A percentile compares a stretch with the other conserved stretches of the same genome.
Evolutionary conservation across 53 echinoderm and acorn worm genomes (phyloP).

Genomic region (Luidia sarsii): DNA sequence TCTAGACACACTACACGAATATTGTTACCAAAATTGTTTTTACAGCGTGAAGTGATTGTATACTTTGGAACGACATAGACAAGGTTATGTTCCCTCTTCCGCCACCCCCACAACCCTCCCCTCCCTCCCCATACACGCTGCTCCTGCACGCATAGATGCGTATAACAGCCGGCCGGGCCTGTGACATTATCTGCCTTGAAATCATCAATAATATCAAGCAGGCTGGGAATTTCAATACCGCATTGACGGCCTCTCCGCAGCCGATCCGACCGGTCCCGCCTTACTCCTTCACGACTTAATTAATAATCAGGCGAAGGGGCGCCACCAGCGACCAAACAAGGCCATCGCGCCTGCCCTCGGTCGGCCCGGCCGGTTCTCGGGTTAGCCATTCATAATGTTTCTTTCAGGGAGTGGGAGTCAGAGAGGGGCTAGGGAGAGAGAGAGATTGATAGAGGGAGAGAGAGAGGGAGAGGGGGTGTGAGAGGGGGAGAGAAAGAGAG

Average conservation of each 20-base stretch:
- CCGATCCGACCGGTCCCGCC: not conserved
- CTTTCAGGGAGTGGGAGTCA: no score
- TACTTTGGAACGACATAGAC: slow-evolving; percentile 11
- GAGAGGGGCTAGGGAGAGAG: no score
- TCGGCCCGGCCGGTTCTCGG: slow-evolving; percentile 40
- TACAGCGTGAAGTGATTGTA: slow-evolving; percentile 46
- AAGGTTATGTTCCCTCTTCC: no score
- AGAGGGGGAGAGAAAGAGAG: no score
- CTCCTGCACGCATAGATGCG: not conserved
- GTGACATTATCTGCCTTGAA: not conserved
- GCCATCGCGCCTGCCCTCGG: slow-evolving; percentile 22
- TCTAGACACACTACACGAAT: slow-evolving; percentile 58
- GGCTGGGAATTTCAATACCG: not conserved
- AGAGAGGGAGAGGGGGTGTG: no score
- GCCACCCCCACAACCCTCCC: no score
- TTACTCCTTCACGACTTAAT: not conserved
- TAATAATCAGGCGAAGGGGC: not conserved
- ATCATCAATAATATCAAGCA: not conserved
- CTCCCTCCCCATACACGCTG: no score
- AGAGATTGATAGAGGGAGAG: no score
- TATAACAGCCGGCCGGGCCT: not conserved
- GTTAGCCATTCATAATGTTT: slow-evolving; percentile 11
- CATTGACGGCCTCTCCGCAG: no score
- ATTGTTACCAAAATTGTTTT: slow-evolving; percentile 55
- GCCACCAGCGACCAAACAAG: not conserved